Evolutionary conservation across 2,797 vertebrate species (phyloP).

Genomic region (Hemitrygon akajei): DNA sequence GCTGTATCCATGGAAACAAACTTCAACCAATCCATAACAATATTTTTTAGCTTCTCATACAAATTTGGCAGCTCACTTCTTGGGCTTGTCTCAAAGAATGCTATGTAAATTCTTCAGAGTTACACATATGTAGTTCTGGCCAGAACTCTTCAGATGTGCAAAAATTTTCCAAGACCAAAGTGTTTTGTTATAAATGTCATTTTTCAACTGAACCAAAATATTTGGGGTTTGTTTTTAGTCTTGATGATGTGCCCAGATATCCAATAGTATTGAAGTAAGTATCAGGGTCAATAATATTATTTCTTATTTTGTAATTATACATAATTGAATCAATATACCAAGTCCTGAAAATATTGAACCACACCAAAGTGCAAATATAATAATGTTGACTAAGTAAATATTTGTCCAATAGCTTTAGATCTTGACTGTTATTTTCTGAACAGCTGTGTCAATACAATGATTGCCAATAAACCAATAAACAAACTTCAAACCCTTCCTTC

Average conservation of each 20-base stretch:
- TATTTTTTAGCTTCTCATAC: constrained; percentile 34
- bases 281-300: neutral
- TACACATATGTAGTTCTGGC: neutral
- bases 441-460: constrained; percentile 23
- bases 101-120: neutral
- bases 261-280: neutral
- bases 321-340: neutral
- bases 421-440: constrained; percentile 22
- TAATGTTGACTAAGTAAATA: constrained; percentile 4
- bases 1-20: constrained; percentile 33
- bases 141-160: neutral
- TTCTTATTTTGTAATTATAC: neutral
- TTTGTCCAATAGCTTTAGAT: constrained; percentile 3
- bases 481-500: neutral
- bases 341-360: constrained; percentile 13
- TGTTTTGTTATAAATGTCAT: neutral
- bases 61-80: constrained; percentile 27
- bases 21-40: constrained; percentile 32
- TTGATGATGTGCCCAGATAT: neutral
- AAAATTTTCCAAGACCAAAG: neutral
- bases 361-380: neutral
- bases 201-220: neutral
- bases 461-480: constrained; percentile 23
- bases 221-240: neutral
- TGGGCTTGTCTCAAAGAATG: neutral